Conservation (phyloP, 1,140 invertebrate species). For the Caenorhabditis latens region DNA sequence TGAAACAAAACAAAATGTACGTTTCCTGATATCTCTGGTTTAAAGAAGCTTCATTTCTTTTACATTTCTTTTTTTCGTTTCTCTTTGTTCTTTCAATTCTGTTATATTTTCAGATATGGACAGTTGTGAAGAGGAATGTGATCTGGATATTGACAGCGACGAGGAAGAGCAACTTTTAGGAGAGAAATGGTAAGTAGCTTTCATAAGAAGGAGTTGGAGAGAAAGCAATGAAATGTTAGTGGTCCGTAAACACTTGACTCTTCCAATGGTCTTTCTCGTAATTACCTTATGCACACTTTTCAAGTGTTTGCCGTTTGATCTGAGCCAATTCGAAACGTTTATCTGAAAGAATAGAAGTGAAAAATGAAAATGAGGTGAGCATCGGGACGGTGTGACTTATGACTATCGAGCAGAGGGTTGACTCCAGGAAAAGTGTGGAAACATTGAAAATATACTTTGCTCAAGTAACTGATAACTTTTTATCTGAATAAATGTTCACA, state of each 20-base stretch:
- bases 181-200: constrained; percentile 27
- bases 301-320: constrained; percentile 55
- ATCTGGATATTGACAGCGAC: constrained; percentile 45
- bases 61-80: neutral
- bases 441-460: too few relatives aligned
- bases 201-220: neutral
- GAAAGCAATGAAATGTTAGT: constrained; percentile 38
- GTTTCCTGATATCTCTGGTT: neutral
- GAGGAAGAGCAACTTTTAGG: constrained; percentile 40
- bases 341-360: neutral
- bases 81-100: neutral
- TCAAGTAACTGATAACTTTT: too few relatives aligned
- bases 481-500: too few relatives aligned
- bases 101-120: neutral
- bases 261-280: constrained; percentile 29
- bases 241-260: constrained; percentile 55
- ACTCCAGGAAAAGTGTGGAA: too few relatives aligned
- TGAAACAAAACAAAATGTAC: neutral
- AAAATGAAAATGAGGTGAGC: neutral
- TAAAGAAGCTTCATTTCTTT: neutral
- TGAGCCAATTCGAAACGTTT: constrained; percentile 31
- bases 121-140: constrained; percentile 51
- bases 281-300: constrained; percentile 55
- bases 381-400: neutral
- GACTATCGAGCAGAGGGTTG: neutral